A percentile compares a stretch with the other conserved stretches of the same genome.
phyloP scores from a whole-genome alignment of 1,140 invertebrate species.

The Drosophila novamexicana region DNA sequence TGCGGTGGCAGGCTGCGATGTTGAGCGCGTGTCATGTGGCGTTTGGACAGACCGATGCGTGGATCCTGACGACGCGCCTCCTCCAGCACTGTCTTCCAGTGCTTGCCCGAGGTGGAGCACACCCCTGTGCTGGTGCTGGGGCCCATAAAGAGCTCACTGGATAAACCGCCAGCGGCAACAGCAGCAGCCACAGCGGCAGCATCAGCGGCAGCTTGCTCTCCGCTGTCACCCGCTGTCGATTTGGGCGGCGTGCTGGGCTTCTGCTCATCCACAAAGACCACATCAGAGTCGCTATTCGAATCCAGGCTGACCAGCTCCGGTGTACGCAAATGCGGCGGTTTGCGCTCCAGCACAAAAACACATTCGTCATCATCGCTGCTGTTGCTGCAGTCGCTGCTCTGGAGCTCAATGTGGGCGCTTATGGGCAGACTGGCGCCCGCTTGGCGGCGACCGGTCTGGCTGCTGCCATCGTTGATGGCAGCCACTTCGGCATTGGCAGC shows the following conservation, averaged over 20 bases:
- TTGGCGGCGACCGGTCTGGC: conserved; percentile 45
- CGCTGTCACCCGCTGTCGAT: background rate
- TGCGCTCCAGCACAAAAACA: conserved; percentile 83
- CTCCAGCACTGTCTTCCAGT: conserved; percentile 60
- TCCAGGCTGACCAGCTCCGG: conserved; percentile 86
- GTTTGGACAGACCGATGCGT: conserved; percentile 18
- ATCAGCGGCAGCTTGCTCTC: background rate
- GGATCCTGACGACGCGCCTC: conserved; percentile 50
- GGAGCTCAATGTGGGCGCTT: conserved; percentile 72
- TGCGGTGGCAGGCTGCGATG: background rate
- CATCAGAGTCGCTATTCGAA: conserved; percentile 86
- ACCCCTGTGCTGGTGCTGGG: conserved; percentile 75
- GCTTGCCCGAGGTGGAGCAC: conserved; percentile 57
- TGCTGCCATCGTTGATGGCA: conserved; percentile 64
- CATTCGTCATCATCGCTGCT: conserved; percentile 72
- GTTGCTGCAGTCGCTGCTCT: conserved; percentile 60
- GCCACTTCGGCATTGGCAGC: conserved; percentile 73
- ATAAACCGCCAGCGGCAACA: background rate
- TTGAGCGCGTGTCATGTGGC: conserved; percentile 30
- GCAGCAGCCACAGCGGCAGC: background rate
- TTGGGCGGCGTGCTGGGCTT: conserved; percentile 11
- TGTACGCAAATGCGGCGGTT: conserved; percentile 86
- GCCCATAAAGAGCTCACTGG: conserved; percentile 57
- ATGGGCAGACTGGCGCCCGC: conserved; percentile 64
- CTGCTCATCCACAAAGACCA: conserved; percentile 85